Evolutionary conservation across 2,888 invertebrate genomes (phyloP).

Genomic region (Ichneumoninae sp.): DNA sequence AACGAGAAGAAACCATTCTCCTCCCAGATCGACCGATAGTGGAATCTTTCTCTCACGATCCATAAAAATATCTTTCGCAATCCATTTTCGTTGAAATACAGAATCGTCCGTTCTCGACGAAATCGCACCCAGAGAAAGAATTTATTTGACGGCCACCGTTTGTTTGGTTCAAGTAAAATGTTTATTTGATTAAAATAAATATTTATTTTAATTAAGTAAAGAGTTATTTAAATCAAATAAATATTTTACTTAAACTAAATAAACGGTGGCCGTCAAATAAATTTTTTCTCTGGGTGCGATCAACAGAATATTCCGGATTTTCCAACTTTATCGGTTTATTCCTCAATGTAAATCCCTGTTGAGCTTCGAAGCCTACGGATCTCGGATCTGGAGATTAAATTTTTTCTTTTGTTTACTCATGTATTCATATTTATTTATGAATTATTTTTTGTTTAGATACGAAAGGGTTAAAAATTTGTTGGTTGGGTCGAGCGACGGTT

Average conservation of each 20-base stretch:
- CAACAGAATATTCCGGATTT: background rate
- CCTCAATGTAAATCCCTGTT: background rate
- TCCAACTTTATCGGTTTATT: background rate
- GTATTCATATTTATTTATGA: no score
- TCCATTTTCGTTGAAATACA: background rate
- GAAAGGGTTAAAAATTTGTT: constrained; percentile 41
- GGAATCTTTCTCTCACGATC: background rate
- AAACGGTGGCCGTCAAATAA: no score
- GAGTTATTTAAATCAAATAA: no score
- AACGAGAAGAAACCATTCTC: background rate
- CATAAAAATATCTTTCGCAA: background rate
- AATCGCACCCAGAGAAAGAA: background rate
- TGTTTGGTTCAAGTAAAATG: no score
- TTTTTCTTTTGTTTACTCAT: no score
- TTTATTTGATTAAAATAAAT: no score
- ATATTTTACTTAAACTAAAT: no score
- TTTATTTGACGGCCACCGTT: no score
- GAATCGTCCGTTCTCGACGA: background rate
- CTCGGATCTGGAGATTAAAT: no score
- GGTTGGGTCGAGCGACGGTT: constrained; percentile 29
- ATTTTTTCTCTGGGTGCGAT: background rate
- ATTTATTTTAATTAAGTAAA: no score
- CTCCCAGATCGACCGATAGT: background rate
- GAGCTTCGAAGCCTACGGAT: no score
- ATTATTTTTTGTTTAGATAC: background rate